Evolutionary conservation across 2,113 vertebrate species (phyloP).

Genomic region (Parotia lawesii): DNA sequence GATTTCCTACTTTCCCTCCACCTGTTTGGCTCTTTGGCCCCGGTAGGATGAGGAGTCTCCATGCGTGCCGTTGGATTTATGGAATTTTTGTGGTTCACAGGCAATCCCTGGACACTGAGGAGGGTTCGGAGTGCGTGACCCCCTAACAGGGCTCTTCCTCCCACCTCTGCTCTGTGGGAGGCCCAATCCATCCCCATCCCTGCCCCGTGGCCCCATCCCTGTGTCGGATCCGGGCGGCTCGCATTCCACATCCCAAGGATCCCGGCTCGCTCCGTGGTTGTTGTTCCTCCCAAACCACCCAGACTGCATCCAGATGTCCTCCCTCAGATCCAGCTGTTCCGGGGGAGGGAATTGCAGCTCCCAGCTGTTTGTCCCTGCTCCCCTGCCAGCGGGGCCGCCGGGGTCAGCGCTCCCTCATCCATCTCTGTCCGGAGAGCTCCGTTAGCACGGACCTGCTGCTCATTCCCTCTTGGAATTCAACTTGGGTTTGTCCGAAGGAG

Average conservation of each 20-base stretch:
- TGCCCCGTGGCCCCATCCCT: neutral
- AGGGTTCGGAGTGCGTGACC: neutral
- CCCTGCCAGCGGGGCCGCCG: neutral
- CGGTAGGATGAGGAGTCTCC: accelerated
- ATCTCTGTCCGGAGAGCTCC: conserved; percentile 13
- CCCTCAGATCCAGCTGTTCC: conserved; percentile 55
- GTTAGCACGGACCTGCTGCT: neutral
- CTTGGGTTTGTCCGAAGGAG: neutral
- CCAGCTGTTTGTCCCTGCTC: conserved; percentile 54
- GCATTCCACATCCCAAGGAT: neutral
- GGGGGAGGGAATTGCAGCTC: conserved; percentile 13
- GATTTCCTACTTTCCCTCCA: neutral
- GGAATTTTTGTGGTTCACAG: neutral
- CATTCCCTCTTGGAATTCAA: neutral
- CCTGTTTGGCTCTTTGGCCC: neutral
- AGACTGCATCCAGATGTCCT: conserved; percentile 40
- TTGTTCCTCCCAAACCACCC: conserved; percentile 30
- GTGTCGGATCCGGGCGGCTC: accelerated
- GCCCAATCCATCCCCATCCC: neutral
- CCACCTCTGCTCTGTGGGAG: neutral
- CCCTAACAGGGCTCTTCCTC: neutral
- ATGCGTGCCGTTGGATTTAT: accelerated
- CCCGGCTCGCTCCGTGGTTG: neutral
- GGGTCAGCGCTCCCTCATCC: conserved; percentile 51
- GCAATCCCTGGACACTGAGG: accelerated